Evolutionary conservation across 2,797 vertebrate species (phyloP).

Genomic region (Hephaestus fuliginosus): DNA sequence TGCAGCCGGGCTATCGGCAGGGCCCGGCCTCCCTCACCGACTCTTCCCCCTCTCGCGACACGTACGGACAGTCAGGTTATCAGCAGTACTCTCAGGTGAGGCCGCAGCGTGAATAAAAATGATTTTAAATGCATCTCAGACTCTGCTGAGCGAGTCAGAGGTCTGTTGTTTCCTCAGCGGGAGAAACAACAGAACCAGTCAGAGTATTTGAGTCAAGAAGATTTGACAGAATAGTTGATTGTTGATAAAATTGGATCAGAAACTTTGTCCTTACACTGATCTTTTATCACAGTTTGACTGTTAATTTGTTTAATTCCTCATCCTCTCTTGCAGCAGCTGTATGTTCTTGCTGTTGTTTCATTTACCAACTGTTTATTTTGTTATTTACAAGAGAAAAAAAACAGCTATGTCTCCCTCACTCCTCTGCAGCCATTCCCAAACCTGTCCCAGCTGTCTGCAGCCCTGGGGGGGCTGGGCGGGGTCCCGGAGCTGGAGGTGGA

Average conservation of each 20-base stretch:
- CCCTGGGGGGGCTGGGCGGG: constrained; percentile 92
- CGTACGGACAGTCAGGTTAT: constrained; percentile 71
- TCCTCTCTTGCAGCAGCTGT: background rate
- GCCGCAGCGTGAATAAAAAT: too few species aligned
- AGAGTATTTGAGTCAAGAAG: background rate
- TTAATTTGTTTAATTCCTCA: background rate
- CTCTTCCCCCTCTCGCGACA: constrained; percentile 69
- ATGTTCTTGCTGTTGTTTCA: background rate
- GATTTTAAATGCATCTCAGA: too few species aligned
- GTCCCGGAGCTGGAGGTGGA: constrained; percentile 93
- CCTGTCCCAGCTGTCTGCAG: constrained; percentile 91
- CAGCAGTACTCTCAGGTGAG: constrained; percentile 84
- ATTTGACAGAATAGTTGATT: too few species aligned
- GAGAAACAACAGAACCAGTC: background rate
- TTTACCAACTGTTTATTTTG: too few species aligned
- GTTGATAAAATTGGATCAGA: too few species aligned
- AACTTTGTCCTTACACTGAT: background rate
- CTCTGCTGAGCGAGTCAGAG: background rate
- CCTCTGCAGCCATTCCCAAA: constrained; percentile 88
- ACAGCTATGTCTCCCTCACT: accelerated
- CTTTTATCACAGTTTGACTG: background rate
- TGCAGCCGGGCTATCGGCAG: constrained; percentile 91
- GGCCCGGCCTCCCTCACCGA: constrained; percentile 68
- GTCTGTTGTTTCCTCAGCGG: background rate
- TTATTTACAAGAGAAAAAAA: background rate